Percentiles rank a stretch among this genome's conserved stretches.
phyloP scores from a whole-genome alignment of 2,113 vertebrate genomes.

The Gila orcuttii region DNA sequence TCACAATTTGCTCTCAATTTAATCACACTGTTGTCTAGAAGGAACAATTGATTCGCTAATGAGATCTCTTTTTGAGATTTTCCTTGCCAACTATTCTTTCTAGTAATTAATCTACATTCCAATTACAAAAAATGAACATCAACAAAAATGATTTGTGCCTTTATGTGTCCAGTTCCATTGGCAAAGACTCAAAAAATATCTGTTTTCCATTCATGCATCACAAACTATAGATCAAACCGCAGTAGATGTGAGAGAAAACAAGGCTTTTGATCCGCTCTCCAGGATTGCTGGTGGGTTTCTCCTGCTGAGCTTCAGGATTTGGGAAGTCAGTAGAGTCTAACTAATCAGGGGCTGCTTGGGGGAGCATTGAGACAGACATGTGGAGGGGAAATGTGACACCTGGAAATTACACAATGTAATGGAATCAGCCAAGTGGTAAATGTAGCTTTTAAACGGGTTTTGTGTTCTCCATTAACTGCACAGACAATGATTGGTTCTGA shows the following conservation, averaged over 20 bases:
- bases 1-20: not conserved
- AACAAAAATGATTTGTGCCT: not conserved
- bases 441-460: constrained; percentile 98
- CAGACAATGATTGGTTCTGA: constrained; percentile 90
- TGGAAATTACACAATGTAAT: constrained; percentile 93
- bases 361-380: constrained; percentile 82
- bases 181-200: not conserved
- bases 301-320: constrained; percentile 65
- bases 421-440: constrained; percentile 98
- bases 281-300: constrained; percentile 57
- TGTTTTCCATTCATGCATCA: not conserved
- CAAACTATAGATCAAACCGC: constrained; percentile 6
- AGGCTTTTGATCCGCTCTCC: constrained; percentile 60
- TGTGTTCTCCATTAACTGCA: constrained; percentile 90
- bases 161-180: not conserved
- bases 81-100: not conserved
- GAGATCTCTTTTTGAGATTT: not conserved
- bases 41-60: not conserved
- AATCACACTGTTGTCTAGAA: constrained; percentile 6
- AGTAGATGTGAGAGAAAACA: constrained; percentile 23
- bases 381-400: constrained; percentile 89
- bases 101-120: constrained; percentile 10
- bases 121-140: not conserved
- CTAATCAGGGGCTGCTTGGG: constrained; percentile 77
- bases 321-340: constrained; percentile 72